Evolutionary conservation across 1,140 invertebrate species (phyloP).

Genomic region (Zaprionus capensis): DNA sequence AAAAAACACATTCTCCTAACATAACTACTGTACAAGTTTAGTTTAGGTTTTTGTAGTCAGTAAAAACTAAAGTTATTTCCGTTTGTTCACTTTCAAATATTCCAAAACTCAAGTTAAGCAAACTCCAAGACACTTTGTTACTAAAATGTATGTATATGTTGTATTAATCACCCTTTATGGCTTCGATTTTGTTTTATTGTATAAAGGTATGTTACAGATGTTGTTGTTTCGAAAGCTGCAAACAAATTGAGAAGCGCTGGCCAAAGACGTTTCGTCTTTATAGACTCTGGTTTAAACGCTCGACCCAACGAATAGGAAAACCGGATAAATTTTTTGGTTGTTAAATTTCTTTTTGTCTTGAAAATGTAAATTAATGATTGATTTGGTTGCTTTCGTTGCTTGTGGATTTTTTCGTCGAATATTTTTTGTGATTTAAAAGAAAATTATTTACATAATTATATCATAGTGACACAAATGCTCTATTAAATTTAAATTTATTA

Average conservation of each 20-base stretch:
- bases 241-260: constrained; percentile 56
- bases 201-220: constrained; percentile 45
- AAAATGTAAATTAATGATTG: constrained; percentile 4
- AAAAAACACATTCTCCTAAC: background rate
- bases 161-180: constrained; percentile 61
- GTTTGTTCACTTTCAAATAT: background rate
- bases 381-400: background rate
- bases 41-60: background rate
- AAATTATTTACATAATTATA: no score
- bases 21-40: background rate
- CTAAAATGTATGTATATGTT: constrained; percentile 3
- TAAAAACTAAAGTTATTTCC: background rate
- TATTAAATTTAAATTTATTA: no score
- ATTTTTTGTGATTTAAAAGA: background rate
- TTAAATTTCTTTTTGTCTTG: constrained; percentile 27
- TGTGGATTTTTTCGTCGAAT: background rate
- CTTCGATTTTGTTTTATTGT: background rate
- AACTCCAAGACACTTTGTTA: constrained; percentile 20
- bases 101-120: background rate
- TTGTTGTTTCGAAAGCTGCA: constrained; percentile 42
- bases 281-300: constrained; percentile 37
- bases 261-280: constrained; percentile 55
- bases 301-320: constrained; percentile 25
- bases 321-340: constrained; percentile 23
- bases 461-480: no score